These are phyloP conservation scores for Hippocampus mohnikei DNA, from an alignment of 2,113 vertebrate species.

Conservation along the genomic window DNA sequence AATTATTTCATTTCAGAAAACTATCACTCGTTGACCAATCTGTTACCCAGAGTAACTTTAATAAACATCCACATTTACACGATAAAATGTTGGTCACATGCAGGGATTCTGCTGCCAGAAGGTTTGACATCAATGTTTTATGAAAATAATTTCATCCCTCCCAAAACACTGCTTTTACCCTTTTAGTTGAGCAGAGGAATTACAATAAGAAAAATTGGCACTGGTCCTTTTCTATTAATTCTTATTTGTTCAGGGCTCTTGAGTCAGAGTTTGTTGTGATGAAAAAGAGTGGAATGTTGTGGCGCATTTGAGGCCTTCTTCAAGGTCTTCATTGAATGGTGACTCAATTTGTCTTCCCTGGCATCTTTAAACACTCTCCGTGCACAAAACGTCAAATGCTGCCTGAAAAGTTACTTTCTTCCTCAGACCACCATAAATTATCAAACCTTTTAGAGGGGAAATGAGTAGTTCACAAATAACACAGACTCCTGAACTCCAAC, in stretches of 20 bases:
- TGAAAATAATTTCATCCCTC: slow-evolving; percentile 32
- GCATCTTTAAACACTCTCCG: slow-evolving; percentile 55
- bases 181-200: slow-evolving; percentile 17
- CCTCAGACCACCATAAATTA: slow-evolving; percentile 39
- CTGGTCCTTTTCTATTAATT: slow-evolving; percentile 31
- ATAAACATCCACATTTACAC: too few species aligned
- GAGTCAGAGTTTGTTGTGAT: slow-evolving; percentile 30
- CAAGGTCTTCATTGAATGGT: slow-evolving; percentile 41
- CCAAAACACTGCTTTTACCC: slow-evolving; percentile 25
- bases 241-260: slow-evolving; percentile 38
- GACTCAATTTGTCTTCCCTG: slow-evolving; percentile 56
- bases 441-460: slow-evolving; percentile 58
- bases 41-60: too few species aligned
- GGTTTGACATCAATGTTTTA: not conserved
- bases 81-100: too few species aligned
- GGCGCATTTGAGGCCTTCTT: slow-evolving; percentile 27
- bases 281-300: slow-evolving; percentile 35
- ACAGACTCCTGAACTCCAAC: not conserved
- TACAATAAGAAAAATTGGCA: slow-evolving; percentile 41
- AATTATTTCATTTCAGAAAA: too few species aligned
- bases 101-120: too few species aligned
- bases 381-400: slow-evolving; percentile 51
- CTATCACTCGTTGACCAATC: too few species aligned
- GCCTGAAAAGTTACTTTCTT: slow-evolving; percentile 62
- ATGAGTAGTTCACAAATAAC: slow-evolving; percentile 58